A percentile compares a stretch with the other conserved stretches of the same genome.
phyloP scores from a whole-genome alignment of 2,888 invertebrate species.

The Poecilobothrus nobilitatus region DNA sequence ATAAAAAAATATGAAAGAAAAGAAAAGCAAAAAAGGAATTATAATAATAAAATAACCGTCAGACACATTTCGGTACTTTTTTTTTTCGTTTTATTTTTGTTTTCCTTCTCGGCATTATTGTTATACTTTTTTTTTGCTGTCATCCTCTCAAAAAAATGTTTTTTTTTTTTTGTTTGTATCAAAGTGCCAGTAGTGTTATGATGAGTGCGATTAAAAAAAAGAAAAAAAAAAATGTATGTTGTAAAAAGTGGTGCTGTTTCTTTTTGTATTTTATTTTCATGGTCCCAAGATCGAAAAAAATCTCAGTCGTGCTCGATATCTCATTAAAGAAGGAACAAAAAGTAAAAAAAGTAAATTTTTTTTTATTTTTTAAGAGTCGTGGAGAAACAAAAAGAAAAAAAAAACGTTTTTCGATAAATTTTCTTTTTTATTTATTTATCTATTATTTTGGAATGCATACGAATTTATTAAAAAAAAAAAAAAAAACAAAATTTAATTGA shows the following conservation, averaged over 20 bases:
- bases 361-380: background rate
- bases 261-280: constrained; percentile 5
- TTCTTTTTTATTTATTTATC: background rate
- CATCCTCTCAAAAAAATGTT: background rate
- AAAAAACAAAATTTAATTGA: background rate
- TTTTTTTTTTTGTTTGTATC: background rate
- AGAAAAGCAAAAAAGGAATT: background rate
- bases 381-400: background rate
- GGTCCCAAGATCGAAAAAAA: constrained; percentile 1
- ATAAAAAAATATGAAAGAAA: too few relatives aligned
- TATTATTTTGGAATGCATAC: background rate
- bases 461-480: background rate
- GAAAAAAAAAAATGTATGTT: background rate
- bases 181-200: background rate
- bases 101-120: background rate
- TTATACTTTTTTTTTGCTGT: too few relatives aligned
- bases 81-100: background rate
- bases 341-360: background rate
- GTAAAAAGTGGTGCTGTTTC: background rate
- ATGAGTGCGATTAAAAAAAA: background rate
- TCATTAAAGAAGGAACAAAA: background rate
- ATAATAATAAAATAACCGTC: background rate
- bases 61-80: constrained; percentile 3
- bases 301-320: constrained; percentile 9
- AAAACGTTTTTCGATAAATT: background rate